A percentile compares a stretch with the other conserved stretches of the same genome.
Conservation (phyloP, 2,113 vertebrate species). For the Melanocharis versteri region DNA sequence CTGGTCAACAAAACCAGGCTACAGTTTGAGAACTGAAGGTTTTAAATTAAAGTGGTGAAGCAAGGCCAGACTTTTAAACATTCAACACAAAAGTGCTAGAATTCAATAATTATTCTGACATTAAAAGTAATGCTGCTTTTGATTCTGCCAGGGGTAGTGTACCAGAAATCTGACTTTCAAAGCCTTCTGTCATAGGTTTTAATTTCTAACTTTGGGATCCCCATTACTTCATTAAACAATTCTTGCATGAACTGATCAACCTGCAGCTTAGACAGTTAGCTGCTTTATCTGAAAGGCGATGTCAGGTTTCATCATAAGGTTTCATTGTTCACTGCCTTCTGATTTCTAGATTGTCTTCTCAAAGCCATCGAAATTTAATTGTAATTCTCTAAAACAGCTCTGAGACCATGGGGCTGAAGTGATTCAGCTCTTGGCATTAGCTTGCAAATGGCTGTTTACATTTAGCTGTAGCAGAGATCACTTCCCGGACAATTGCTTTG, state of each 20-base stretch:
- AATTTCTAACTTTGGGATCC: neutral
- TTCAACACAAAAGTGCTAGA: neutral
- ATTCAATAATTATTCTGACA: neutral
- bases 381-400: neutral
- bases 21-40: neutral
- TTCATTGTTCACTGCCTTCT: too few relatives aligned
- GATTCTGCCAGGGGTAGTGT: neutral
- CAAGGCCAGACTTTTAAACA: neutral
- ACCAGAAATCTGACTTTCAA: neutral
- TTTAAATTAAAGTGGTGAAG: neutral
- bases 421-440: neutral
- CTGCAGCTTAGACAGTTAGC: neutral
- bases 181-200: neutral
- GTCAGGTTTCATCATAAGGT: neutral
- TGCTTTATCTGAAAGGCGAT: neutral
- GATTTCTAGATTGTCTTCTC: neutral
- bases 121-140: neutral
- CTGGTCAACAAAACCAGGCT: neutral
- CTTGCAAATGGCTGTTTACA: neutral
- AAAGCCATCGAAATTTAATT: neutral
- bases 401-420: neutral
- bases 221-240: neutral
- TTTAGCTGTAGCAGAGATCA: neutral
- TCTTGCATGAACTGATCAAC: neutral
- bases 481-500: neutral